Evolutionary conservation across 2,113 vertebrate genomes (phyloP).

Genomic region (Geococcyx californianus): DNA sequence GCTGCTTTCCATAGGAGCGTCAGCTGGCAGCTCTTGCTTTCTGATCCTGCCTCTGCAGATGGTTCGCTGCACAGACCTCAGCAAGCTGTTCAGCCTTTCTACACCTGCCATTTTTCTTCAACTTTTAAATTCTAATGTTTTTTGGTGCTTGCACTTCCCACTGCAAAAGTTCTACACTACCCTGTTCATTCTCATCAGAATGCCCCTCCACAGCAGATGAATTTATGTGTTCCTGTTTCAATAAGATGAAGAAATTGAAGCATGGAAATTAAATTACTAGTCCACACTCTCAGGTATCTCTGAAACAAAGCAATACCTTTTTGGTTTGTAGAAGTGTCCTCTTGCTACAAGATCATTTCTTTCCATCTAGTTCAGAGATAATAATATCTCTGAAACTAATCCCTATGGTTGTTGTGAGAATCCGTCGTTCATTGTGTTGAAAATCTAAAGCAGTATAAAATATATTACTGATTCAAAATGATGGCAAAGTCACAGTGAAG

Average conservation of each 20-base stretch:
- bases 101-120: conserved; percentile 28
- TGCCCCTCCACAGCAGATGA: neutral
- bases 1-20: neutral
- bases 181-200: neutral
- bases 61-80: neutral
- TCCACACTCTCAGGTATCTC: neutral
- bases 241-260: conserved; percentile 47
- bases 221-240: neutral
- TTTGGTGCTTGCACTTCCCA: neutral
- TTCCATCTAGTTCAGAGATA: conserved; percentile 37
- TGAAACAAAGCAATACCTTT: conserved; percentile 47
- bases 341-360: neutral
- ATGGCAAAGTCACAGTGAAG: neutral
- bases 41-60: neutral
- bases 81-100: neutral
- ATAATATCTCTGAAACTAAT: conserved; percentile 38
- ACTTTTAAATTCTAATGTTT: conserved; percentile 1
- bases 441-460: conserved; percentile 24
- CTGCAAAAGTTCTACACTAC: neutral
- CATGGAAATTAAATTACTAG: conserved; percentile 43
- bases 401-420: conserved; percentile 1
- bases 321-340: conserved; percentile 9
- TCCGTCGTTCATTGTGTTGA: neutral
- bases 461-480: neutral
- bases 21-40: neutral